Base-by-base conservation (phyloP, 2,888 invertebrate species). In the Abrostola triplasia region DNA sequence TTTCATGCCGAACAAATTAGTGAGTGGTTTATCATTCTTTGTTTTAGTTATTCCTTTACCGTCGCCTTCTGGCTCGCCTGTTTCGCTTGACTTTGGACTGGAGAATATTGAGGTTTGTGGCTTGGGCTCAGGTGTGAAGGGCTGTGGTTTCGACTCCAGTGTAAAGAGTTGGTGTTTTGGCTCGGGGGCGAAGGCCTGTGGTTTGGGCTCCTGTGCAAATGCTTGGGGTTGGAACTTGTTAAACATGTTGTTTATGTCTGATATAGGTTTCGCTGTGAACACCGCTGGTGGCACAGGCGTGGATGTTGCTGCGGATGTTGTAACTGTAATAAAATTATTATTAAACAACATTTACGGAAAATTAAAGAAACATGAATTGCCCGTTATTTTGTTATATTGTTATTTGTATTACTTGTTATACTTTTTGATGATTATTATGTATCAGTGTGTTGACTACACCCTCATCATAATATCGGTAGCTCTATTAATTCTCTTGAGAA, bases 251-350 rank as follows among this genome's bases (percentile, higher is more conserved):
- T 81, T 86, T 49, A 89, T 84, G 37, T 88, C 88, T 5, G 87
- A 76, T 57, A 88, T 85, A 0, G 91, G 89, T 86, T 92, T 90
- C 0, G 89, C 83, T 44, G 88, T 85, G 64, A 90, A 90, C n/a
- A 84, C 73, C 11, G 88, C 76, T 8, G 84, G 66, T 38, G 83
- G 71, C 1, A 84, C 67, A 0, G 82, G 64, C 24, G 84, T 68
- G 1, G 88, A 75, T 42, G 86, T 83, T 60, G 88, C 70, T 64
- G 82, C 59, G 9, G 64, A 64, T 13, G 68, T 59, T 47, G 71
- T 50, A 61, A 71, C 79, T 79, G 73, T 60, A 76, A 67, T 62
- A 37, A 63, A 49, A 37, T 65, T 76, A 70, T 64, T 63, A 44
- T 24, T 24, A 24, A 24, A 4, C 24, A 24, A 24, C 24, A 24